Evolutionary conservation across 2,113 vertebrate genomes (phyloP), one percentile per base, ranked within the genome.

Genomic region (Odontesthes bonariensis): DNA sequence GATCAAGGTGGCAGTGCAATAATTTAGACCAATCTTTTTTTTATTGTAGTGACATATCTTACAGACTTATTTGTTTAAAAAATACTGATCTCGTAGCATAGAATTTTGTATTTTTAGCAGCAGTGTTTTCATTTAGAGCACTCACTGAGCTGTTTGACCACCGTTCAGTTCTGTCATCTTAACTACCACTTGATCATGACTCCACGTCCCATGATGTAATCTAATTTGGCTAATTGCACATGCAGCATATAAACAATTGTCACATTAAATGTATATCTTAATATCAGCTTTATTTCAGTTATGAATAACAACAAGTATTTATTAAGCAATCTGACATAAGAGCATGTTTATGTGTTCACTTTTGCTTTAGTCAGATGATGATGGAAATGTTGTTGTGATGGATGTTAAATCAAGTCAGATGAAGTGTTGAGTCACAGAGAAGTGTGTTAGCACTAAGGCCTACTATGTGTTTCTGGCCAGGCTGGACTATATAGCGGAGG

Each of bases 371-470:
- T 67, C n/a, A 33, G 66, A 38, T 7, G 67, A 42, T 64, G 77
- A 87, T 72, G 13, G 83, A 82, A 77, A 66, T 69, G 81, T 75
- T 74, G 78, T 20, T 63, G 82, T 67, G 81, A 85, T 86, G 71
- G 84, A 87, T 89, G 77, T 64, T 71, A 86, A 86, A 81, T 51
- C 61, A 47, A 79, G 69, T 81, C 57, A 16, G 35, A 84, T 85
- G 77, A 89, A 88, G 89, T 89, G 88, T 86, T 92, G 92, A 89
- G 88, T 92, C 92, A 87, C 84, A 82, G 72, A 77, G 82, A 70
- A 84, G 65, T 62, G 83, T 86, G 87, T 87, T 80, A 89, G 76
- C 73, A 11, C 42, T 2, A 67, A 76, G 76, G 57, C 70, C 72
- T 61, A 54, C 56, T 64, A 69, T 88, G 81, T 86, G 83, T 87